Evolutionary conservation across 2,113 vertebrate species (phyloP).

Genomic region (Potamarius usumacintae): DNA sequence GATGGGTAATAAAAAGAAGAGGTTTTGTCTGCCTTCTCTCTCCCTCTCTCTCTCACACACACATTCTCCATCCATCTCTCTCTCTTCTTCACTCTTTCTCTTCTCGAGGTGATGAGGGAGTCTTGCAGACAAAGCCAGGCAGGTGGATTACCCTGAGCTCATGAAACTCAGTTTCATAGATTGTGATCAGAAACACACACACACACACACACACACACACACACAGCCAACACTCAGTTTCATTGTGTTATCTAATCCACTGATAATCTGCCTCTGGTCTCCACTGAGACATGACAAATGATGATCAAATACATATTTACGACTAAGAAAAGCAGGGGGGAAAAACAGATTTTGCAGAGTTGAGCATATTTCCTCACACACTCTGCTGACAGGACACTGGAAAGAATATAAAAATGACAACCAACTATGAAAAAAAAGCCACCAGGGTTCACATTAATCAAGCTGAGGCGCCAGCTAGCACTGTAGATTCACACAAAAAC

Average conservation of each 20-base stretch:
- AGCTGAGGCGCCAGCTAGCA: slow-evolving; percentile 24
- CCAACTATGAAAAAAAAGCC: slow-evolving; percentile 43
- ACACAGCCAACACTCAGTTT: slow-evolving; percentile 22
- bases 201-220: slow-evolving; percentile 35
- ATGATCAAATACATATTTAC: slow-evolving; percentile 53
- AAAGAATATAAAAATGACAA: slow-evolving; percentile 54
- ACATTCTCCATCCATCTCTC: slow-evolving; percentile 34
- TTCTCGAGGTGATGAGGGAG: slow-evolving; percentile 51
- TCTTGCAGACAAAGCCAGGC: slow-evolving; percentile 49
- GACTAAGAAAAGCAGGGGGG: slow-evolving; percentile 47
- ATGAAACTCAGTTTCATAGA: slow-evolving; percentile 56
- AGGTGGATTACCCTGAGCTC: slow-evolving; percentile 56
- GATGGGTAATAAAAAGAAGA: slow-evolving; percentile 62
- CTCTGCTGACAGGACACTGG: slow-evolving; percentile 52
- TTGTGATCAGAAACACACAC: slow-evolving; percentile 57
- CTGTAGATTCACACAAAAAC: slow-evolving; percentile 34
- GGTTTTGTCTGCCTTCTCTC: slow-evolving; percentile 56
- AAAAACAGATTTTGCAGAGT: slow-evolving; percentile 44
- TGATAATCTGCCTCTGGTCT: slow-evolving; percentile 58
- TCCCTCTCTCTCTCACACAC: slow-evolving; percentile 38
- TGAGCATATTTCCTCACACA: slow-evolving; percentile 49
- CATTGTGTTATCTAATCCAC: slow-evolving; percentile 59
- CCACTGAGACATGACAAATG: slow-evolving; percentile 50
- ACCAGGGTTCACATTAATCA: slow-evolving; percentile 51
- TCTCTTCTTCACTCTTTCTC: slow-evolving; percentile 29